Base-by-base conservation (phyloP, 2,797 vertebrate species). In the Rhynchotus rufescens region DNA sequence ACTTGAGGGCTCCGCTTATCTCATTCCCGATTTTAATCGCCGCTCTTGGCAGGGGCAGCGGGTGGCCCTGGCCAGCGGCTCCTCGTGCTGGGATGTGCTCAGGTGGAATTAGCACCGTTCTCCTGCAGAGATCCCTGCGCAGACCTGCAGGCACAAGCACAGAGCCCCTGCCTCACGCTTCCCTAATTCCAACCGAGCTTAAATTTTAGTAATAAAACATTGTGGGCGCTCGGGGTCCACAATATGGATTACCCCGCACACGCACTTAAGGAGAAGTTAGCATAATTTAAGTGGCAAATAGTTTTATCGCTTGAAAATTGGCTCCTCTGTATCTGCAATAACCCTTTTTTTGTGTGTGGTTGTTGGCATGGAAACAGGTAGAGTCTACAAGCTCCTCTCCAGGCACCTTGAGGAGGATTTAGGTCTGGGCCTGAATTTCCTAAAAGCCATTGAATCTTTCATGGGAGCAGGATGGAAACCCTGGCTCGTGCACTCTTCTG, bases 231-330 rank as follows among this genome's bases (percentile, higher is more conserved):
- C 28, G 30, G 72, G 59, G 28, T 59, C 34, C 65, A 61, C 51
- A 36, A 15, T 76, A 57, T 47, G 60, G 72, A 65, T 83, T 79
- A 73, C 30, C 34, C 28, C 32, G n/a, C 25, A 47, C 45, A 71
- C 32, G 22, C 0, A 8, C 34, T 85, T 73, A 88, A 69, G 16
- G 51, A 67, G 68, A 56, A 67, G 49, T 49, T 62, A 84, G 76
- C 73, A 13, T 75, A 45, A 90, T 88, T 75, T 65, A 90, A 88
- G 79, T 80, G 67, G 80, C 73, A 89, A 87, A 77, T 73, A 88
- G 74, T 83, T 90, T 68, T 85, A 66, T 85, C 44, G 75, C 85
- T 83, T 80, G 86, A 80, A 86, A 95, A 95, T 88, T 69, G 88
- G 51, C 84, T 85, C 4, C 14, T 51, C 68, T 56, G 22, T 60